Evolutionary conservation across 2,888 invertebrate species (phyloP).

Genomic region (Lasioglossum villosulum): DNA sequence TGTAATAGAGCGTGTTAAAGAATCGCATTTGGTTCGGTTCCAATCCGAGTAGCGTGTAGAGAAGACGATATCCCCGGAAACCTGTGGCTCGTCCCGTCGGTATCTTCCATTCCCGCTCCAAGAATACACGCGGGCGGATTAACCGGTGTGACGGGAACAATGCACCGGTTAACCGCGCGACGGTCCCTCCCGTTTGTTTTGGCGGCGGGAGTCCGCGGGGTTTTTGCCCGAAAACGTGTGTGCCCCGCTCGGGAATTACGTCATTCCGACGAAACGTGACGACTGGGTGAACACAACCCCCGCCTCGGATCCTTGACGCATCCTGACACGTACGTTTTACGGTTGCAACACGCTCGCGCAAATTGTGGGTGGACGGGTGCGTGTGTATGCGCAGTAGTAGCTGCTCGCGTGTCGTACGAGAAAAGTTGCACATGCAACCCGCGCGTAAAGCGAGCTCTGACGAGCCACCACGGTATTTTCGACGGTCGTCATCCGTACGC

Average conservation of each 20-base stretch:
- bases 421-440: not conserved
- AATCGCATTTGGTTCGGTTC: not conserved
- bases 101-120: not conserved
- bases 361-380: not conserved
- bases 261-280: conserved; percentile 38
- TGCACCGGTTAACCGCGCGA: conserved; percentile 28
- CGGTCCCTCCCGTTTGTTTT: conserved; percentile 44
- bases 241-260: conserved; percentile 28
- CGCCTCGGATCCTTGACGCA: not conserved
- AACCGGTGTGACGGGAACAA: conserved; percentile 16
- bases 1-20: not conserved
- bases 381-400: not conserved
- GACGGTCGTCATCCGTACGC: conserved; percentile 41
- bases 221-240: conserved; percentile 42
- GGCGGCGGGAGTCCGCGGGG: conserved; percentile 32
- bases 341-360: not conserved
- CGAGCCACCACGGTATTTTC: conserved; percentile 53
- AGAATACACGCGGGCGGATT: not conserved
- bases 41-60: not conserved
- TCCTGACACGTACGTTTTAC: not conserved
- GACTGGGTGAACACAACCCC: not conserved
- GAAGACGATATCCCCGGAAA: not conserved
- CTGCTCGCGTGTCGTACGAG: conserved; percentile 11
- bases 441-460: conserved; percentile 41
- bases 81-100: conserved; percentile 1